Percentiles rank a stretch among this genome's conserved stretches.
Conservation (phyloP, 1,140 invertebrate genomes). For the Caenorhabditis tropicalis region DNA sequence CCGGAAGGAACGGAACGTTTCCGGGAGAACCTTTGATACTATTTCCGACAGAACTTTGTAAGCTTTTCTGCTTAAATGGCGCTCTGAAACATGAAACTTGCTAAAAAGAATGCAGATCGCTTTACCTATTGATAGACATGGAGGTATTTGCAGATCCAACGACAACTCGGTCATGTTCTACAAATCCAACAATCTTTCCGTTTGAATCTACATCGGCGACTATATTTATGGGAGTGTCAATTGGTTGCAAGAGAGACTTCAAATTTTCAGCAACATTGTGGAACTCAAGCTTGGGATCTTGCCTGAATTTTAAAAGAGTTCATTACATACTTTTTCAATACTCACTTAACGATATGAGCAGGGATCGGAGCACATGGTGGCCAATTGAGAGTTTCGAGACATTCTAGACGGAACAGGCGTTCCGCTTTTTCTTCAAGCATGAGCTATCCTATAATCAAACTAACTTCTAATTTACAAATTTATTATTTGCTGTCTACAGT, state of each 20-base stretch:
- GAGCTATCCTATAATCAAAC: neutral
- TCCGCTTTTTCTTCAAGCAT: conserved; percentile 17
- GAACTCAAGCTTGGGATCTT: neutral
- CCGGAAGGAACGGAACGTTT: conserved; percentile 52
- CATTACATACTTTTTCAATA: neutral
- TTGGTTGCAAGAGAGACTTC: neutral
- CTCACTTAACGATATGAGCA: neutral
- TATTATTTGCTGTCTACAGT: too few species aligned
- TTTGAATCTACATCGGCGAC: neutral
- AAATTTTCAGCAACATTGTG: neutral
- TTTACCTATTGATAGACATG: conserved; percentile 18
- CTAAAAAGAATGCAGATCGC: neutral
- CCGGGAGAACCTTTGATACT: conserved; percentile 49
- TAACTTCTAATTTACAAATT: too few species aligned
- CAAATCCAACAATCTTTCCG: neutral
- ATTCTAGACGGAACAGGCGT: conserved; percentile 19
- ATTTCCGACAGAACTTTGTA: neutral
- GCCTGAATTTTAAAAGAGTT: neutral
- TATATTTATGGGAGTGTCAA: neutral
- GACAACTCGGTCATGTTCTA: neutral
- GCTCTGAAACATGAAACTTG: neutral
- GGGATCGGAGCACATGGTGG: conserved; percentile 12
- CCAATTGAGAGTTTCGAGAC: conserved; percentile 15
- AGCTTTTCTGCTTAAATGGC: neutral
- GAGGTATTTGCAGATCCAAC: neutral